A percentile compares a stretch with the other conserved stretches of the same genome.
These are phyloP conservation scores for Grus americana DNA, from an alignment of 2,113 vertebrate species.

Conservation along the genomic window DNA sequence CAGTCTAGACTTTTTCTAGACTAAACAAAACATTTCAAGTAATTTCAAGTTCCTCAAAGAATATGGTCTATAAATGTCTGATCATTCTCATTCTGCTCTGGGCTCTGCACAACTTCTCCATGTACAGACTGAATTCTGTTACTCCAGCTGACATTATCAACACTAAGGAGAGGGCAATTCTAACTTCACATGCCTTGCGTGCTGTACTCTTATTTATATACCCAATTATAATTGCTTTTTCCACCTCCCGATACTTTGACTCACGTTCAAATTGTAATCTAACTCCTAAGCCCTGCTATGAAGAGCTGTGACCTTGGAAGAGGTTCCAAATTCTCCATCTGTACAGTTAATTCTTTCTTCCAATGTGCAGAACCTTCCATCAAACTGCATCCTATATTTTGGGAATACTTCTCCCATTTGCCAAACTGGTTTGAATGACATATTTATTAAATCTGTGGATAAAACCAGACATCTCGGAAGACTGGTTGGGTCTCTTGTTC, in stretches of 20 bases:
- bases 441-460: background rate
- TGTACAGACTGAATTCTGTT: background rate
- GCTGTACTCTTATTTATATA: background rate
- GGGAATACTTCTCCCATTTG: background rate
- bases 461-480: background rate
- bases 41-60: background rate
- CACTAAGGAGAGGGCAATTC: background rate
- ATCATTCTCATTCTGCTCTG: background rate
- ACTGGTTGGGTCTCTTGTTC: background rate
- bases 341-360: background rate
- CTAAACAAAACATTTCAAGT: background rate
- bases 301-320: background rate
- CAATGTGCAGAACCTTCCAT: background rate
- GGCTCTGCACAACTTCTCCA: background rate
- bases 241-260: rapidly evolving
- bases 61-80: too few relatives aligned
- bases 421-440: background rate
- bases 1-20: background rate
- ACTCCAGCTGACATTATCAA: background rate
- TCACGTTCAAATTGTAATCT: background rate
- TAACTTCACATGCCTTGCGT: background rate
- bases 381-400: background rate
- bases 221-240: background rate
- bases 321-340: background rate
- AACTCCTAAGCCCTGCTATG: background rate